phyloP scores from a whole-genome alignment of 1,140 invertebrate genomes.

The Nephotettix cincticeps region DNA sequence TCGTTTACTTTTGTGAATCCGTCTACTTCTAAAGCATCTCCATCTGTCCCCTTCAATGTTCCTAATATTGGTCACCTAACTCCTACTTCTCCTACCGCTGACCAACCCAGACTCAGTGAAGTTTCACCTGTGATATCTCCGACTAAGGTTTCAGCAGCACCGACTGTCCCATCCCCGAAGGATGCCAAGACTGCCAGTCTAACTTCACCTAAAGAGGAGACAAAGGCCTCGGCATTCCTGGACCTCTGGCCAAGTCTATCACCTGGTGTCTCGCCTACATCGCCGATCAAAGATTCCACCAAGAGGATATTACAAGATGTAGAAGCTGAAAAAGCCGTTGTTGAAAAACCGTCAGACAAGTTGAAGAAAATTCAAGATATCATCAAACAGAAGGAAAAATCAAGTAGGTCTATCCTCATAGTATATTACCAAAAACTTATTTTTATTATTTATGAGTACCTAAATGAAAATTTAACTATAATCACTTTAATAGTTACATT shows the following conservation, averaged over 20 bases:
- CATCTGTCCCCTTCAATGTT: constrained; percentile 8
- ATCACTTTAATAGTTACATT: too few relatives aligned
- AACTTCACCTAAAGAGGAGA: constrained; percentile 27
- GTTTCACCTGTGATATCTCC: constrained; percentile 15
- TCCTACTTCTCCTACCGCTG: constrained; percentile 31
- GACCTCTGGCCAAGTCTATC: constrained; percentile 33
- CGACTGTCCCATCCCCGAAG: constrained; percentile 28
- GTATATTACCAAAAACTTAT: too few relatives aligned
- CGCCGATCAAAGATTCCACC: constrained; percentile 16
- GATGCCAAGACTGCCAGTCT: constrained; percentile 17
- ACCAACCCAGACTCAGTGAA: constrained; percentile 16
- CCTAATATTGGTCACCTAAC: constrained; percentile 30
- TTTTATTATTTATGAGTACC: too few relatives aligned
- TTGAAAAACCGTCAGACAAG: constrained; percentile 55
- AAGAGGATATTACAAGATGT: constrained; percentile 13
- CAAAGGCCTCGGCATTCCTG: neutral
- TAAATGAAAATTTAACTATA: too few relatives aligned
- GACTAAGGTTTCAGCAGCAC: neutral
- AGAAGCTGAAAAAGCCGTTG: constrained; percentile 36
- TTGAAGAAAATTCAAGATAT: constrained; percentile 68
- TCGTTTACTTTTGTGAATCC: constrained; percentile 17
- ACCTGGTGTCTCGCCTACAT: constrained; percentile 34
- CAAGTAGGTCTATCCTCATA: constrained; percentile 48
- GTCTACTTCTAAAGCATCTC: neutral
- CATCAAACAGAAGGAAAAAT: constrained; percentile 59